Conservation (phyloP, 2,113 vertebrate genomes). For the Sula dactylatra region DNA sequence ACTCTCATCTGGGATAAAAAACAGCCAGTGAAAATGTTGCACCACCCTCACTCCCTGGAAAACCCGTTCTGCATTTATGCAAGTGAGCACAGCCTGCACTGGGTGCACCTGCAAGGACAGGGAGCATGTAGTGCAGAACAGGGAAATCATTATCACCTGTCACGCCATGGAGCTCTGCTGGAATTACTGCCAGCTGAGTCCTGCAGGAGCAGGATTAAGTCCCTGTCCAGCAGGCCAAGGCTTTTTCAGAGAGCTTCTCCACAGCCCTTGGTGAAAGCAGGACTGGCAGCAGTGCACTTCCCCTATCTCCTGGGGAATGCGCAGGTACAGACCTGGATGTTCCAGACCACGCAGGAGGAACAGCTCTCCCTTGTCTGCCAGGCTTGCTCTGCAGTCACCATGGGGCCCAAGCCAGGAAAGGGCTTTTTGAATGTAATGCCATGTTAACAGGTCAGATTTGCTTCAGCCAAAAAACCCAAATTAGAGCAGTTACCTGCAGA, state of each 20-base stretch:
- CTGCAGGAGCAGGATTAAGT: background rate
- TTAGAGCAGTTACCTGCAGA: background rate
- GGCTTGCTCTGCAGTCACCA: background rate
- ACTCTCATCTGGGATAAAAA: background rate
- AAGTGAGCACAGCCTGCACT: background rate
- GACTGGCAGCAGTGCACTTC: fast-evolving
- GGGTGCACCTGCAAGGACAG: background rate
- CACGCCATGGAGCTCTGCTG: background rate
- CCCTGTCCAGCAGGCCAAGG: background rate
- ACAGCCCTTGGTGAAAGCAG: background rate
- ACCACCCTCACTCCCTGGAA: background rate
- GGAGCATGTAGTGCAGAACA: background rate
- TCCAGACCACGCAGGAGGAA: background rate
- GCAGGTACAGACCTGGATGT: background rate
- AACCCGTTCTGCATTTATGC: background rate
- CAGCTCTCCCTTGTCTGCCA: background rate
- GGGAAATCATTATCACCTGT: fast-evolving
- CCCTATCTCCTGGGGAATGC: fast-evolving
- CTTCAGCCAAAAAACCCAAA: background rate
- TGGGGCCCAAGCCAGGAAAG: fast-evolving
- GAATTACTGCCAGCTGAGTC: background rate
- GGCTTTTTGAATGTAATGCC: background rate
- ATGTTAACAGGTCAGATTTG: background rate
- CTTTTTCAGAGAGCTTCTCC: background rate
- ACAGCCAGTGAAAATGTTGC: background rate